phyloP scores from a whole-genome alignment of 1,140 invertebrate genomes.

The Lasioglossum albipes region DNA sequence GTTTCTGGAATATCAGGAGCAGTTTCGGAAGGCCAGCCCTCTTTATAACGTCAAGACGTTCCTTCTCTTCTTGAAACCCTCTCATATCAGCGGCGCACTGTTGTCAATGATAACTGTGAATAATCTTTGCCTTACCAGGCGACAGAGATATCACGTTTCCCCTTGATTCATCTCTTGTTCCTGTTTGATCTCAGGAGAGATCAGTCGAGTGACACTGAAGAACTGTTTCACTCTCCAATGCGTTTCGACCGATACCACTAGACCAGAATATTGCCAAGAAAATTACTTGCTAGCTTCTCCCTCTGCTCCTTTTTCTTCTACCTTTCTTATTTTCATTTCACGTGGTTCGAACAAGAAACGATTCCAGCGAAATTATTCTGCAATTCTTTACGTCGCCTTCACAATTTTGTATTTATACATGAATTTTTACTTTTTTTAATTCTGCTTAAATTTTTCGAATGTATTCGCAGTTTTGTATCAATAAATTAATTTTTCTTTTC shows the following conservation, averaged over 20 bases:
- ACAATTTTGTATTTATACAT: no score
- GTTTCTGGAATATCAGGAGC: conserved; percentile 11
- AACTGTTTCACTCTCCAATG: conserved; percentile 60
- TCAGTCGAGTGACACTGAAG: conserved; percentile 59
- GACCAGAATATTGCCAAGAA: conserved; percentile 58
- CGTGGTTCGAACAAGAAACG: background rate
- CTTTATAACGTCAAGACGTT: conserved; percentile 3
- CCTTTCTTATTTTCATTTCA: background rate
- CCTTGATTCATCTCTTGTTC: conserved; percentile 47
- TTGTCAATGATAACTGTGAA: conserved; percentile 42
- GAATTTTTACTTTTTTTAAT: no score
- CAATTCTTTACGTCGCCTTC: no score
- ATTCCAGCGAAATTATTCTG: background rate
- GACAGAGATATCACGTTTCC: conserved; percentile 47
- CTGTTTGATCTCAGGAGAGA: conserved; percentile 53
- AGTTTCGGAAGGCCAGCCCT: background rate
- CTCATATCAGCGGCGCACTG: background rate
- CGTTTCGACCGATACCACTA: conserved; percentile 32
- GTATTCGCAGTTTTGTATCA: no score
- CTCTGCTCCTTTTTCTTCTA: no score
- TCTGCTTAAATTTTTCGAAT: no score
- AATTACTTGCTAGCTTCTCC: conserved; percentile 49
- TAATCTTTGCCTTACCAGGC: conserved; percentile 43
- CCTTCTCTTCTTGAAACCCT: background rate
- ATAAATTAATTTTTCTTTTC: no score